Base-by-base conservation (phyloP, 92 coral and sea anemone genomes). In the Bergia puertoricense region DNA sequence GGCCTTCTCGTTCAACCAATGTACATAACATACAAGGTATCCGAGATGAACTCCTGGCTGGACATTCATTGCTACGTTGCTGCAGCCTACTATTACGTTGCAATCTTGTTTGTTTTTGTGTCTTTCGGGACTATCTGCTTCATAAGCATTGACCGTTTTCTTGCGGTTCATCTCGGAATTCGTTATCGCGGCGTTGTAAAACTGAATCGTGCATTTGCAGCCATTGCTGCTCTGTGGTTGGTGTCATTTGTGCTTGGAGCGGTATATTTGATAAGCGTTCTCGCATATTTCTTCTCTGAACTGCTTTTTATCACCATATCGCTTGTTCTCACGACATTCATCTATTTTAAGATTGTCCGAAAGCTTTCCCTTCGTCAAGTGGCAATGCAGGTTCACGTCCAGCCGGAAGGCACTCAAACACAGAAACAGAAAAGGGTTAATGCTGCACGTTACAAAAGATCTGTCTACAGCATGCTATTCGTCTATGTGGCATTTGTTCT, bases 401-500 rank as follows among this genome's bases (percentile, higher is more conserved):
- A 81, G 75, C 54, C 41, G 41, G 76, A 82, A 14, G 76, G 74
- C 8, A 9, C 57, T 14, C 76, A 66, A 65, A 2, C 75, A 40
- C 54, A 30, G 6, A n/a, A 66, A 42, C 82, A 79, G n/a, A 4
- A 30, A 62, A 79, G 50, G 42, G 14, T 46, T 0, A 46, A 69
- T 1, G 72, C 86, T 42, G 18, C 75, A 2, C 86, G 57, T 4
- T 82, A 67, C 4, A 82, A 42, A 69, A 82, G 57, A 45, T 82
- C 86, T 6, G 86, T 82, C 2, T 67, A 82, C 86, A 82, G 86
- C 75, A 82, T 82, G 86, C 75, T 82, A 14, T 82, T 65, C 37
- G 86, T 82, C 56, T 82, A 82, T 30, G 56, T 82, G 18, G 86
- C 86, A 3, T 82, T 82, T 67, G 75, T 82, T 41, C 42, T 82